These are phyloP conservation scores for Ormyrus rosae DNA, from an alignment of 2,888 invertebrate genomes.

Conservation along the genomic window DNA sequence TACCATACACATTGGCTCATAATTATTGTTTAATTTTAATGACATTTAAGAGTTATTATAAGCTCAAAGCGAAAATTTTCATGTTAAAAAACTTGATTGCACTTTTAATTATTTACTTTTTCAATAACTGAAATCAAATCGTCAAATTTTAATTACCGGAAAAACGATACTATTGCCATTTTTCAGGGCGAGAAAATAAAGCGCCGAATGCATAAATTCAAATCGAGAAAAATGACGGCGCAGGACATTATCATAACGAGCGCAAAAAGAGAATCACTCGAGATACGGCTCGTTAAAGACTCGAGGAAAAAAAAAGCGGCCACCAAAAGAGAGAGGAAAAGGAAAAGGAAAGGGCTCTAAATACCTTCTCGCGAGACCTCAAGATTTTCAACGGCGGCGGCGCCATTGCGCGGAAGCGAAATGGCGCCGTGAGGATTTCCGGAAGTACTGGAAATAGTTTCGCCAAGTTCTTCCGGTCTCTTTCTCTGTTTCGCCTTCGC, in stretches of 20 bases:
- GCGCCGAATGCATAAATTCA: background rate
- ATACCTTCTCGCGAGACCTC: constrained; percentile 22
- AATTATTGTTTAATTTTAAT: no score
- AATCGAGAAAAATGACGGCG: background rate
- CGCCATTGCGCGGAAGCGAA: constrained; percentile 29
- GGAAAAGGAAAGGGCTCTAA: constrained; percentile 13
- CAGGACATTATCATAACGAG: background rate
- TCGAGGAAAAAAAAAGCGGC: background rate
- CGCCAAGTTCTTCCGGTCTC: constrained; percentile 40
- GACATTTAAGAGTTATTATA: no score
- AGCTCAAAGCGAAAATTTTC: no score
- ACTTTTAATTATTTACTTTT: no score
- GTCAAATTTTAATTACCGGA: no score
- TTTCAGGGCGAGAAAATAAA: background rate
- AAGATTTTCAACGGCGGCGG: constrained; percentile 14
- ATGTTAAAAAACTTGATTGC: no score
- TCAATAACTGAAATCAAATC: no score
- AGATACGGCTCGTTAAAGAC: constrained; percentile 1
- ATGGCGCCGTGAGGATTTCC: constrained; percentile 43
- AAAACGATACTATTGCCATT: no score
- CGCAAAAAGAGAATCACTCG: background rate
- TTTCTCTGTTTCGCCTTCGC: no score
- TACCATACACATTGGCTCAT: no score
- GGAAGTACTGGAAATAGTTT: constrained; percentile 50
- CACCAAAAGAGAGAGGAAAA: background rate